These are phyloP conservation scores for Mimachlamys varia DNA, from an alignment of 2,888 invertebrate genomes.

Conservation along the genomic window DNA sequence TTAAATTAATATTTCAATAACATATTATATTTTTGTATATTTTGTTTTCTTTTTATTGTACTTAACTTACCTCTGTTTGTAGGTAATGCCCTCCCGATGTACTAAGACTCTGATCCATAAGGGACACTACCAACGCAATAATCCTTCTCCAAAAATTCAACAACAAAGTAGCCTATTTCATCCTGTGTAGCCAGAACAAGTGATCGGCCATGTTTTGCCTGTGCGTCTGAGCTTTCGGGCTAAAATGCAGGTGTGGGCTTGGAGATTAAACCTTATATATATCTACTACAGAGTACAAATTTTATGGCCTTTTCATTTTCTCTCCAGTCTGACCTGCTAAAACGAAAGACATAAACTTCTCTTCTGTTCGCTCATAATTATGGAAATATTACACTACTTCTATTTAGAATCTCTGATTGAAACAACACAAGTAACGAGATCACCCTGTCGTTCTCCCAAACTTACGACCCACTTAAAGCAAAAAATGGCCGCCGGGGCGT, in stretches of 20 bases:
- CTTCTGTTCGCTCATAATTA: constrained; percentile 63
- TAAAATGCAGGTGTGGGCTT: constrained; percentile 32
- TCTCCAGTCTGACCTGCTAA: constrained; percentile 53
- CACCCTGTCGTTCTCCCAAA: constrained; percentile 32
- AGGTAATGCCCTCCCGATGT: background rate
- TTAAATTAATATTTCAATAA: background rate
- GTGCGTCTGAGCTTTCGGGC: constrained; percentile 26
- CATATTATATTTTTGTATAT: background rate
- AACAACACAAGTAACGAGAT: constrained; percentile 50
- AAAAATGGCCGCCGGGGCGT: constrained; percentile 45
- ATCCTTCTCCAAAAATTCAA: background rate
- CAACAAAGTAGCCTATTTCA: background rate
- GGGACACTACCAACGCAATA: background rate
- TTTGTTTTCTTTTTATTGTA: background rate
- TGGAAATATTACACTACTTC: constrained; percentile 64
- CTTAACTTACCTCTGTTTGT: background rate
- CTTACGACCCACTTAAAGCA: constrained; percentile 42
- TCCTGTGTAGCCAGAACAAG: background rate
- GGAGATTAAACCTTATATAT: constrained; percentile 44
- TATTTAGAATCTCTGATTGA: constrained; percentile 45
- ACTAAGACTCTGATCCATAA: background rate
- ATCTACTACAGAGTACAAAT: constrained; percentile 51
- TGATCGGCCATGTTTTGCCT: constrained; percentile 20
- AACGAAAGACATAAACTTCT: constrained; percentile 55
- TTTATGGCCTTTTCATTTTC: constrained; percentile 54